Conservation (phyloP, 64 coral and sea anemone genomes). For the Platygyra sinensis region DNA sequence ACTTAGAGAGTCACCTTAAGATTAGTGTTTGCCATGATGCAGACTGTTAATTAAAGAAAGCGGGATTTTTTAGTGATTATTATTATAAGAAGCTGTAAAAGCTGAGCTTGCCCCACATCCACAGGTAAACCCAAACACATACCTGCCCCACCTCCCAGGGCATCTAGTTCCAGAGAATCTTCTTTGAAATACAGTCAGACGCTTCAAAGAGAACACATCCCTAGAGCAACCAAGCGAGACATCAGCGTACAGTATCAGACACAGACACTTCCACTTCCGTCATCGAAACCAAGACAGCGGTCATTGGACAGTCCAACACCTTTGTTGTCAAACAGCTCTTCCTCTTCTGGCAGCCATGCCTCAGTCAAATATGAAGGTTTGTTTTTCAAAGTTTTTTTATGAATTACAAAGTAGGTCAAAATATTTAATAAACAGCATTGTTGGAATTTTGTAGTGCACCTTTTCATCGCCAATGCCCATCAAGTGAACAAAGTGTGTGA, state of each 20-base stretch:
- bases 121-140: constrained; percentile 68
- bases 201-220: constrained; percentile 65
- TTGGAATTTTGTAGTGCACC: too few relatives aligned
- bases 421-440: background rate
- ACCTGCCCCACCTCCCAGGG: constrained; percentile 80
- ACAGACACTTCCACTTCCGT: constrained; percentile 65
- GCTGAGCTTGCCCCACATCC: background rate
- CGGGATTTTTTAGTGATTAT: background rate
- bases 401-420: background rate
- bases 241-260: constrained; percentile 76
- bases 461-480: too few relatives aligned
- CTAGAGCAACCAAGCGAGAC: constrained; percentile 54
- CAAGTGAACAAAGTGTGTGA: too few relatives aligned
- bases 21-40: too few relatives aligned
- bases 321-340: constrained; percentile 57
- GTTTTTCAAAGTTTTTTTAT: background rate
- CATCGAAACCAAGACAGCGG: constrained; percentile 53
- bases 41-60: background rate
- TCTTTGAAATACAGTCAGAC: constrained; percentile 89
- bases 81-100: background rate
- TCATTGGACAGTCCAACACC: constrained; percentile 51
- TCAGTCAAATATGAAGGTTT: constrained; percentile 77
- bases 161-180: constrained; percentile 83
- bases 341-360: constrained; percentile 66
- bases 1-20: too few relatives aligned